phyloP scores from a whole-genome alignment of 2,113 vertebrate species.

The Porphyrio hochstetteri region DNA sequence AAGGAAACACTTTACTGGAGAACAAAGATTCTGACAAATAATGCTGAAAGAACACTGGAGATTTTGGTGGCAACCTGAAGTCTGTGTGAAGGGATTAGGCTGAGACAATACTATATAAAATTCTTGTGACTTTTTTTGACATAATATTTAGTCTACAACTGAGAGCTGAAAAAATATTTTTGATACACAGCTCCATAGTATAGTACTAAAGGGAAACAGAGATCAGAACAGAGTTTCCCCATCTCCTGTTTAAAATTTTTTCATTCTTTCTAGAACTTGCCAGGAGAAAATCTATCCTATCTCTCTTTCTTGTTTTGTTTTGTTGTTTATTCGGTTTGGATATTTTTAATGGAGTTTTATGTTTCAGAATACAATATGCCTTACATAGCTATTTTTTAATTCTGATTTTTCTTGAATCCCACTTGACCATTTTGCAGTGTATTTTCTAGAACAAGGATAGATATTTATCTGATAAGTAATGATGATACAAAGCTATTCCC shows the following conservation, averaged over 20 bases:
- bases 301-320: neutral
- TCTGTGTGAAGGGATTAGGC: neutral
- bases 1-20: conserved; percentile 20
- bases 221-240: neutral
- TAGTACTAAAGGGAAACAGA: neutral
- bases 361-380: neutral
- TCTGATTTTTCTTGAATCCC: neutral
- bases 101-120: neutral
- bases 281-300: neutral
- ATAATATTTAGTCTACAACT: neutral
- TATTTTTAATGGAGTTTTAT: neutral
- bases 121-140: conserved; percentile 8
- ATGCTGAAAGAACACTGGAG: conserved; percentile 17
- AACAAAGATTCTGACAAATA: conserved; percentile 34
- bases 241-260: neutral
- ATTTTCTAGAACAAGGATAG: neutral
- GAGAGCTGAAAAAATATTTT: conserved; percentile 12
- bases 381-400: neutral
- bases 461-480: conserved; percentile 5
- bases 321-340: neutral
- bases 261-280: neutral
- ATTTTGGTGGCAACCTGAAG: conserved; percentile 4
- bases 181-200: neutral
- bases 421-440: neutral
- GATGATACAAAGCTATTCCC: neutral